Base-by-base conservation (phyloP, 2,888 invertebrate genomes). In the Zygaena filipendulae region DNA sequence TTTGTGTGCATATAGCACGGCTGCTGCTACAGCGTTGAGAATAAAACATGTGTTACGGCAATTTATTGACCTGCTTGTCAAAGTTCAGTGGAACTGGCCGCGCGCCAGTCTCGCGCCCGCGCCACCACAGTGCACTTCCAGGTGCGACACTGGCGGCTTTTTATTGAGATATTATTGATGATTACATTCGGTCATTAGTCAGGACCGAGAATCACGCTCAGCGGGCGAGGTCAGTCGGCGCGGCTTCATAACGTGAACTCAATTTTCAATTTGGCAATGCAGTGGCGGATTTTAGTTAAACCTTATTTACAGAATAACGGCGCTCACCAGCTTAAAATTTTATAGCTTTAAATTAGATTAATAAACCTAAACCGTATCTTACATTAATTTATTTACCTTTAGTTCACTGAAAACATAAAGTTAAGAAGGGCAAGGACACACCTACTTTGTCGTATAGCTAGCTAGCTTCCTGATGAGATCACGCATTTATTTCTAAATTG, bases 81-180 rank as follows among this genome's bases (percentile, higher is more conserved):
- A 75, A 77, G 77, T 75, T 77, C 74, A 77, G 68, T 77, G 44
- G 75, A 64, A 58, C 74, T 77, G 75, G 75, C 72, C 52, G 33
- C 38, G 64, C 67, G 48, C 33, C 33, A 39, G 40, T n/a, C n/a
- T n/a, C n/a, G n/a, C n/a, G 75, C 77, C 77, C 75, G 72, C 42
- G 53, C 59, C 60, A 60, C 61, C 64, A 57, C 47, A 39, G 52
- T 51, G 49, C 54, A 66, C 70, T 74, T 71, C 70, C 70, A 74
- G 72, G 68, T 70, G 69, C 56, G 51, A 41, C 36, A 45, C n/a
- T n/a, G 16, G 16, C 7, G 16, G 7, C 4, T 16, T 16, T 16
- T 16, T 7, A 16, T 27, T 19, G 25, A 16, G 19, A 26, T 9
- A 25, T 12, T 20, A 18, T 18, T 25, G 25, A 11, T 16, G 3